Conservation (phyloP, 1,140 invertebrate species). For the Sitophilus oryzae region DNA sequence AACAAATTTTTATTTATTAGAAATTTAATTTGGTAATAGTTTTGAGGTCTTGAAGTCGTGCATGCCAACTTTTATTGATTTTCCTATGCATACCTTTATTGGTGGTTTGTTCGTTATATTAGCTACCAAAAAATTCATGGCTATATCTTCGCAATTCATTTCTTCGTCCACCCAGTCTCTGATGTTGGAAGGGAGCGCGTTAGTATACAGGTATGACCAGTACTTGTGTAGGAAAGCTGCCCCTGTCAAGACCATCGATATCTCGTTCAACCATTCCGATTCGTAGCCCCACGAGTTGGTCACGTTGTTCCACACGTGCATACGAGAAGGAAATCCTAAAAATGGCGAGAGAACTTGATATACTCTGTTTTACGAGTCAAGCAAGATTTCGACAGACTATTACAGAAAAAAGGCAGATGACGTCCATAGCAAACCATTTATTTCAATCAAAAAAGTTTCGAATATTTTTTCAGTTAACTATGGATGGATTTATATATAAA, state of each 20-base stretch:
- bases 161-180: constrained; percentile 80
- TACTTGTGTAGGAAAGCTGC: constrained; percentile 92
- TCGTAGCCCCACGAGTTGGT: constrained; percentile 83
- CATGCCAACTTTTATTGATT: too few relatives aligned
- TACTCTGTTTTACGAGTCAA: too few relatives aligned
- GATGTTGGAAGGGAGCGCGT: constrained; percentile 65
- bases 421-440: too few relatives aligned
- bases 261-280: constrained; percentile 91
- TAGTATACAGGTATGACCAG: constrained; percentile 86
- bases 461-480: too few relatives aligned
- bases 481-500: too few relatives aligned
- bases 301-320: constrained; percentile 83
- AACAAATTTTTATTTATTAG: too few relatives aligned
- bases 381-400: too few relatives aligned
- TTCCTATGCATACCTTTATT: constrained; percentile 83
- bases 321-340: constrained; percentile 76
- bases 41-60: too few relatives aligned
- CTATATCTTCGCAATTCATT: constrained; percentile 94
- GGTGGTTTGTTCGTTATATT: constrained; percentile 89
- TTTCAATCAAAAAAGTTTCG: too few relatives aligned
- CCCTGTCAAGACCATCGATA: constrained; percentile 88
- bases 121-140: constrained; percentile 89
- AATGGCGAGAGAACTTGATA: too few relatives aligned
- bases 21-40: too few relatives aligned
- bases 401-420: too few relatives aligned